Conservation (phyloP, 30 jellyfish, hydroid and myxozoan genomes). For the Turritopsis rubra region DNA sequence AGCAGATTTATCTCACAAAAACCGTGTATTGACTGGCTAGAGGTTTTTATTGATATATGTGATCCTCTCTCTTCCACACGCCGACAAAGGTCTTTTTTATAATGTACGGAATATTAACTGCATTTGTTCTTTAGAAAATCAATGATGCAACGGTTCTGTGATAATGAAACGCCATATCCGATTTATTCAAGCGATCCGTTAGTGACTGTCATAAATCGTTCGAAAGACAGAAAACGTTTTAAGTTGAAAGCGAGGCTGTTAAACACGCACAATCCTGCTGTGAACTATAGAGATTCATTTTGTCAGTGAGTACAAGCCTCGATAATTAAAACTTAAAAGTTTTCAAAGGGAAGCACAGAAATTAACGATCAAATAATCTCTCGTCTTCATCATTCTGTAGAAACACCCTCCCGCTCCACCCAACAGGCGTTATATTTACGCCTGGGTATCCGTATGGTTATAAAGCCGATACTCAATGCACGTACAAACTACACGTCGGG, state of each 20-base stretch:
- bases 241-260: neutral
- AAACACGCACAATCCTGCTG: neutral
- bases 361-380: too few relatives aligned
- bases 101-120: too few relatives aligned
- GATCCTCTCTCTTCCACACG: neutral
- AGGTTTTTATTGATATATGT: too few relatives aligned
- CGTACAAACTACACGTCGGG: neutral
- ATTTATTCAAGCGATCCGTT: neutral
- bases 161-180: neutral
- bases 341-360: too few relatives aligned
- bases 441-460: slow-evolving; percentile 13
- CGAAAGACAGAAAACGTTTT: neutral
- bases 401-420: neutral
- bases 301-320: neutral
- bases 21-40: too few relatives aligned
- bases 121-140: too few relatives aligned
- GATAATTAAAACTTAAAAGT: too few relatives aligned
- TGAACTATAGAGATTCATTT: neutral
- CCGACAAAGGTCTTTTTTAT: too few relatives aligned
- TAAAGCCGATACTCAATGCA: neutral
- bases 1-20: too few relatives aligned
- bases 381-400: neutral
- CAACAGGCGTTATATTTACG: neutral
- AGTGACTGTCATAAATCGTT: neutral
- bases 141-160: neutral